A percentile compares a stretch with the other conserved stretches of the same genome.
Evolutionary conservation across 2,113 vertebrate genomes (phyloP).

Genomic region (Malurus alboscapulatus): DNA sequence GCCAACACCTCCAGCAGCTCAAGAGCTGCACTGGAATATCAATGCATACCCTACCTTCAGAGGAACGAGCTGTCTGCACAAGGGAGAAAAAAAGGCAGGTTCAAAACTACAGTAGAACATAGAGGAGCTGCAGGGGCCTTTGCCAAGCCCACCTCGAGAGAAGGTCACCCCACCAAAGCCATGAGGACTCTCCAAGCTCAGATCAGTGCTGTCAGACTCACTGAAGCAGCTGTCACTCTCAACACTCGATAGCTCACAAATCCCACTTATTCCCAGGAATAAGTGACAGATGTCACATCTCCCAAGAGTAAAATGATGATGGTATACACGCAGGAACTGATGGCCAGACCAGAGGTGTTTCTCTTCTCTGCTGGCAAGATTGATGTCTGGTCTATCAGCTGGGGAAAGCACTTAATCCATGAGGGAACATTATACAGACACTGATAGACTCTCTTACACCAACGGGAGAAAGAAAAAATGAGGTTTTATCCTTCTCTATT

Average conservation of each 20-base stretch:
- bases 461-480: neutral
- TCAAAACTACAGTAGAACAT: accelerated
- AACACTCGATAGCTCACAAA: neutral
- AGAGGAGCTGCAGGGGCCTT: neutral
- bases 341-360: neutral
- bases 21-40: neutral
- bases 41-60: neutral
- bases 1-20: neutral
- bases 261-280: neutral
- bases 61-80: neutral
- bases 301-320: neutral
- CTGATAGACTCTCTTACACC: neutral
- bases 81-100: neutral
- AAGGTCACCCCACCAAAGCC: neutral
- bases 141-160: neutral
- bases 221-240: neutral
- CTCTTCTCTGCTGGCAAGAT: neutral
- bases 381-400: neutral
- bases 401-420: neutral
- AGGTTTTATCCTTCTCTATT: neutral
- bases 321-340: neutral
- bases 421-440: neutral
- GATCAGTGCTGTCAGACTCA: neutral
- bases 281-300: neutral
- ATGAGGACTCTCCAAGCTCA: neutral